Conservation (phyloP, 2,888 invertebrate genomes). For the Nomada ferruginata region DNA sequence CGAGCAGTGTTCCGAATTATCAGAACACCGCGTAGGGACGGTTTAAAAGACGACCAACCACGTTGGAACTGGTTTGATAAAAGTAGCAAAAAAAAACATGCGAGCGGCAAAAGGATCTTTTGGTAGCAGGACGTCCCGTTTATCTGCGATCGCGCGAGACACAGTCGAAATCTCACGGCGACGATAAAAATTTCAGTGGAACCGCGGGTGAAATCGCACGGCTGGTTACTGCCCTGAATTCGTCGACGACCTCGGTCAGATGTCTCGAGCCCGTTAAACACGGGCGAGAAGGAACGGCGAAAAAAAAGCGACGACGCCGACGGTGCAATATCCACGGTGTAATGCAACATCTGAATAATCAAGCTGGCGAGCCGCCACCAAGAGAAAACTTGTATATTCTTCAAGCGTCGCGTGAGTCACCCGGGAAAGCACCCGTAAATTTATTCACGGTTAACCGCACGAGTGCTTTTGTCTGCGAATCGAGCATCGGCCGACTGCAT, state of each 20-base stretch:
- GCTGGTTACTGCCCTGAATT: conserved; percentile 33
- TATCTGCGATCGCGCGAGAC: conserved; percentile 40
- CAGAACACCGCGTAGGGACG: background rate
- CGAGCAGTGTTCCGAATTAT: background rate
- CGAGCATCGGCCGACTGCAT: background rate
- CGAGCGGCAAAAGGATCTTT: background rate
- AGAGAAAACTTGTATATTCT: conserved; percentile 57
- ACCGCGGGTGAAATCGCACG: conserved; percentile 23
- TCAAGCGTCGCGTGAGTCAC: conserved; percentile 56
- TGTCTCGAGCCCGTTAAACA: conserved; percentile 29
- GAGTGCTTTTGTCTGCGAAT: background rate
- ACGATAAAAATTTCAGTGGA: conserved; percentile 42
- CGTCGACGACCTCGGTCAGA: conserved; percentile 19
- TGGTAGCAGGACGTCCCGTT: conserved; percentile 12
- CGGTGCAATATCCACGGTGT: conserved; percentile 40
- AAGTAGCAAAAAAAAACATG: conserved; percentile 10
- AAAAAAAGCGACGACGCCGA: conserved; percentile 36
- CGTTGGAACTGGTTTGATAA: conserved; percentile 32
- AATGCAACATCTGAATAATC: conserved; percentile 61
- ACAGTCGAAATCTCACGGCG: conserved; percentile 37
- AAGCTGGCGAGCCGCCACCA: conserved; percentile 53
- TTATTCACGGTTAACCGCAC: conserved; percentile 40
- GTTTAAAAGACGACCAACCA: background rate
- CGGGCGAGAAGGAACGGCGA: conserved; percentile 23
- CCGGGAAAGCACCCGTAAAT: conserved; percentile 47